These are phyloP conservation scores for Coenonympha arcania DNA, from an alignment of 2,888 invertebrate genomes.

Conservation along the genomic window DNA sequence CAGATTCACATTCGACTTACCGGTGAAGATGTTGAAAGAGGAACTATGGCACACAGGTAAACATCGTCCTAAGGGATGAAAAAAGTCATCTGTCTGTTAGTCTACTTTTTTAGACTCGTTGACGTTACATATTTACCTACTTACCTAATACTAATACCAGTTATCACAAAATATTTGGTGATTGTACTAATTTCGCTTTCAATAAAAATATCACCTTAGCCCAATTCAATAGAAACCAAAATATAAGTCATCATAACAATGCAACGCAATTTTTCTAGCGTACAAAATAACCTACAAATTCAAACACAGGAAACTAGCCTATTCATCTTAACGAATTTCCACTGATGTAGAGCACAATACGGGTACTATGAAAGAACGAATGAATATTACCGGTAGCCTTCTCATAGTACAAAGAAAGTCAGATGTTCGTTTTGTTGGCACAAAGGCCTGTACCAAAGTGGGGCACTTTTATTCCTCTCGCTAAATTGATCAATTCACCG, in stretches of 20 bases:
- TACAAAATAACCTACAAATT: no score
- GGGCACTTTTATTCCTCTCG: constrained; percentile 20
- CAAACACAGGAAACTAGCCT: no score
- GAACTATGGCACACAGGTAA: constrained; percentile 80
- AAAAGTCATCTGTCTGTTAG: no score
- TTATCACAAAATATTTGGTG: no score
- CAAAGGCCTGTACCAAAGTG: constrained; percentile 19
- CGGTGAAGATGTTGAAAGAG: constrained; percentile 88
- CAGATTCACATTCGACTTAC: constrained; percentile 82
- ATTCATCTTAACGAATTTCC: background rate
- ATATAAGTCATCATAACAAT: no score
- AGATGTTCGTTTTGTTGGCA: constrained; percentile 8
- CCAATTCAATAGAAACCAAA: no score
- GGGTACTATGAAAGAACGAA: background rate
- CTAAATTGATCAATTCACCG: constrained; percentile 26
- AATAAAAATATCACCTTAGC: no score
- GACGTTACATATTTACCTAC: no score
- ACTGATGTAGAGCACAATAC: background rate
- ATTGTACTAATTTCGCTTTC: no score
- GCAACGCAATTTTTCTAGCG: no score
- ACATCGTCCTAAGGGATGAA: background rate
- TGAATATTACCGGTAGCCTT: constrained; percentile 4
- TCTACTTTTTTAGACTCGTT: no score
- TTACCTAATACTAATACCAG: no score
- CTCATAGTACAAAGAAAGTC: constrained; percentile 3